Evolutionary conservation across 2,888 invertebrate species (phyloP), one percentile per base, ranked within the genome.

Genomic region (Neocrepidodera transversa): DNA sequence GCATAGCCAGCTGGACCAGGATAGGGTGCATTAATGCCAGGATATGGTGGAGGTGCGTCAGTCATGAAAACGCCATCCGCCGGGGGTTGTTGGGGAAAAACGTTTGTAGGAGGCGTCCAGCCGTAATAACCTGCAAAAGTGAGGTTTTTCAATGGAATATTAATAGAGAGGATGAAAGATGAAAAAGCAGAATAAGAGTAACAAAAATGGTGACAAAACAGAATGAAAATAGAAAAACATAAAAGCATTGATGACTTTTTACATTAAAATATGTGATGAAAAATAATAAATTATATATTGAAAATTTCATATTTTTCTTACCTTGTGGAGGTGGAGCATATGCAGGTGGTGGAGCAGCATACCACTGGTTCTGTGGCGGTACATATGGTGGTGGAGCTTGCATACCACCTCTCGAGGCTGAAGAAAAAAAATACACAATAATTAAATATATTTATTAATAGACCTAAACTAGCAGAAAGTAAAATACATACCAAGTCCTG

Each of bases 31-130:
- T 83, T 87, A 65, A 97, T 89, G 58, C 97, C 97, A 11, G 96
- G 95, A 81, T 97, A 97, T 1, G 97, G 97, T 43, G 96, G 96
- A 18, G 97, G 96, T 77, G 87, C 91, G 78, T 93, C 91, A 42
- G 91, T 91, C 84, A 94, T 92, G 78, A 88, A 97, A 18, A 97
- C 95, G 16, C 89, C 87, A 78, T 92, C 91, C 23, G 90, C 88
- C 78, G 88, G 86, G 8, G 89, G 89, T 51, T 86, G 86, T 71
- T 87, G 85, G 0, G 86, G 86, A 76, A 89, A 89, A 1, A 85
- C 84, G 78, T 87, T 71, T 0, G 90, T 89, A 0, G 93, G 93
- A 47, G 96, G 96, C 70, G 91, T 86, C 91, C 97, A 97, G 64
- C 96, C 96, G 74, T 96, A 96, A 78, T 93, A 94, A 13, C 94